A percentile compares a stretch with the other conserved stretches of the same genome.
Conservation (phyloP, 30 jellyfish, hydroid and myxozoan species). For the Turritopsis dohrnii region DNA sequence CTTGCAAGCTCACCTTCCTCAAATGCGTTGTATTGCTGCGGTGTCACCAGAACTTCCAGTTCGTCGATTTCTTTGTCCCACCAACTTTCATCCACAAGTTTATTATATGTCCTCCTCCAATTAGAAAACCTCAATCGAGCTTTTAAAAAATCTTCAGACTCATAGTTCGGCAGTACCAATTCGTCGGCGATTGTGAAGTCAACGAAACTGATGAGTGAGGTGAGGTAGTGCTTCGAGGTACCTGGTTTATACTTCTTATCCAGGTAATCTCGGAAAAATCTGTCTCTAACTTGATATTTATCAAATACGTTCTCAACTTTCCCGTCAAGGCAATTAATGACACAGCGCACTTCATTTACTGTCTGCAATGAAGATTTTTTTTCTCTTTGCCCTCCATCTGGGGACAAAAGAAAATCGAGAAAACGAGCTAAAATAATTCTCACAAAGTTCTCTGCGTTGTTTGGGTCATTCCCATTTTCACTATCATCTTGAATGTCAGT, state of each 20-base stretch:
- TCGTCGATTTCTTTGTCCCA: not conserved
- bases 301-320: not conserved
- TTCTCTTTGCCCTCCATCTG: slow-evolving; percentile 22
- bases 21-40: not conserved
- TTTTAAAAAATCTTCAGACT: not conserved
- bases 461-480: not conserved
- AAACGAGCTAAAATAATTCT: not conserved
- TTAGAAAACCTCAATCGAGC: not conserved
- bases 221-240: not conserved
- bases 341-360: slow-evolving; percentile 10
- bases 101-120: not conserved
- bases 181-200: not conserved
- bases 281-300: not conserved
- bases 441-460: not conserved
- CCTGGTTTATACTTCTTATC: not conserved
- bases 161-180: not conserved
- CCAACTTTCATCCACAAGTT: not conserved
- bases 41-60: not conserved
- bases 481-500: not conserved
- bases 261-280: not conserved
- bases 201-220: not conserved
- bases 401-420: slow-evolving; percentile 15
- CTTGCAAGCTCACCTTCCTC: not conserved
- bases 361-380: not conserved
- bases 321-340: not conserved